Evolutionary conservation across 92 coral and sea anemone species (phyloP).

Genomic region (Epizoanthus fatuus): DNA sequence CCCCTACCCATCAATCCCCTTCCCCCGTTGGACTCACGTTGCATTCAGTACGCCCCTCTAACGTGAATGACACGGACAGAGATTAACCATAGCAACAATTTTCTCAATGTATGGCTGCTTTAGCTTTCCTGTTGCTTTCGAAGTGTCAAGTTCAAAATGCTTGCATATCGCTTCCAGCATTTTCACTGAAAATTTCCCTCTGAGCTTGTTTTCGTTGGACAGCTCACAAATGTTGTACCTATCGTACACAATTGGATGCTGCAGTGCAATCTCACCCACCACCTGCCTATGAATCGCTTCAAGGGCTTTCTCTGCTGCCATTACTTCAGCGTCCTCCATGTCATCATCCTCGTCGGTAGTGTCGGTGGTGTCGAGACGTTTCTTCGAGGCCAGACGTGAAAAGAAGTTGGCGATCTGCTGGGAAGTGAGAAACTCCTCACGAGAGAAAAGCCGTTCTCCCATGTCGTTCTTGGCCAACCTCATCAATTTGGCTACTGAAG

Average conservation of each 20-base stretch:
- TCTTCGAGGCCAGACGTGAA: constrained; percentile 67
- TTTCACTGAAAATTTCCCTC: constrained; percentile 46
- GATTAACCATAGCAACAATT: constrained; percentile 26
- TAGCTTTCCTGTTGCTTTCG: constrained; percentile 31
- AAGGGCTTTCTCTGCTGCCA: constrained; percentile 22
- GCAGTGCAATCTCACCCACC: constrained; percentile 52
- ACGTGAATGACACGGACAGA: constrained; percentile 39
- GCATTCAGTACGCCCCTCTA: too few relatives aligned
- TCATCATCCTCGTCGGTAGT: constrained; percentile 37
- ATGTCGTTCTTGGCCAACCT: constrained; percentile 54
- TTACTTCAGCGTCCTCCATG: background rate
- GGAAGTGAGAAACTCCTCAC: constrained; percentile 58
- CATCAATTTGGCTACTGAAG: constrained; percentile 68
- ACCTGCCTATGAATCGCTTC: constrained; percentile 55
- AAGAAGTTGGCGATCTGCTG: constrained; percentile 64
- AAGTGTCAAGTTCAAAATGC: constrained; percentile 56
- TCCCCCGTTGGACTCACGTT: too few relatives aligned
- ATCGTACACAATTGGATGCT: constrained; percentile 67
- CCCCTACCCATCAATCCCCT: too few relatives aligned
- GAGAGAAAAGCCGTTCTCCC: constrained; percentile 65
- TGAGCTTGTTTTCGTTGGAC: constrained; percentile 44
- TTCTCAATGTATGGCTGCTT: constrained; percentile 51
- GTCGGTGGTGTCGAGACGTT: constrained; percentile 36
- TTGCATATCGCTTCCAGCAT: constrained; percentile 64
- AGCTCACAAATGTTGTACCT: constrained; percentile 54